Percentiles rank a stretch among this genome's conserved stretches.
phyloP scores from a whole-genome alignment of 2,888 invertebrate species.

The Folsomia manolachei region DNA sequence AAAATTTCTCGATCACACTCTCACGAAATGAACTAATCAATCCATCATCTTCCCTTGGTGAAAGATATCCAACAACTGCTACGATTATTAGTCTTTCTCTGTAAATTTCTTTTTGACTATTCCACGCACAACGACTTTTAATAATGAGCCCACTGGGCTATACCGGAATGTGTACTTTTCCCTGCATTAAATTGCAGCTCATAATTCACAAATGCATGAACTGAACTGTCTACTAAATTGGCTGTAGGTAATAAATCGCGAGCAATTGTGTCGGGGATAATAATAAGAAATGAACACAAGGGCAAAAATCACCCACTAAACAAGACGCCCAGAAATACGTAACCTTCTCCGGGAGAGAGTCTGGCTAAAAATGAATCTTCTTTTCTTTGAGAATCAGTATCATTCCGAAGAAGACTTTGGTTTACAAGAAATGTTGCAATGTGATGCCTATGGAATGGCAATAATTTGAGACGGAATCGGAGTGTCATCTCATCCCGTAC shows the following conservation, averaged over 20 bases:
- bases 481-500: background rate
- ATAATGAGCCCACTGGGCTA: background rate
- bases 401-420: no score
- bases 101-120: background rate
- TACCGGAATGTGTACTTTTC: no score
- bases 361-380: background rate
- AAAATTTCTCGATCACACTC: background rate
- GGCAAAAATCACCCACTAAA: background rate
- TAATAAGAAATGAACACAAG: background rate
- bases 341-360: background rate
- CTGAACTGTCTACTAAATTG: no score
- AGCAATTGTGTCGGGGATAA: background rate
- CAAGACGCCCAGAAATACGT: background rate
- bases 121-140: background rate
- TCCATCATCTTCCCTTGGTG: background rate
- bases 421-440: no score
- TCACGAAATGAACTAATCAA: background rate
- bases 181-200: no score
- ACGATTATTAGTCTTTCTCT: background rate
- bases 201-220: no score
- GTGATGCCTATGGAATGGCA: no score
- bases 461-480: no score
- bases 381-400: no score
- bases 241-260: background rate
- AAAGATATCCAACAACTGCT: background rate